phyloP scores from a whole-genome alignment of 2,797 vertebrate genomes.

The Schizopygopsis malacanthus region DNA sequence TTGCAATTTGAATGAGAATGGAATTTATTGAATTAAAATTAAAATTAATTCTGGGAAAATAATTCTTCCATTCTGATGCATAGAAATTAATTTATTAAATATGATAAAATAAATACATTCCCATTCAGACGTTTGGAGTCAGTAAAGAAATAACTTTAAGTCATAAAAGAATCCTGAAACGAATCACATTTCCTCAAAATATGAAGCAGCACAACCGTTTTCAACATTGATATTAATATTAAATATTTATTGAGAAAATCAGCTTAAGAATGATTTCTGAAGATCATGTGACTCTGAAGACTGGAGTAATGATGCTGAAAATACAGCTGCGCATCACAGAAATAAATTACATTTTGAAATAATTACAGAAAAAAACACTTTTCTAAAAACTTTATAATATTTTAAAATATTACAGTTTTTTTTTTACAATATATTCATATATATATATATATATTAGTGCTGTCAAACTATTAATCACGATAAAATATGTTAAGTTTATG shows the following conservation, averaged over 20 bases:
- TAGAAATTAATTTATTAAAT: neutral
- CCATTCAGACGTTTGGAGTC: neutral
- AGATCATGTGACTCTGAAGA: no score
- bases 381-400: no score
- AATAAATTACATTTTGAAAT: neutral
- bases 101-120: neutral
- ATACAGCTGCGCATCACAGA: no score
- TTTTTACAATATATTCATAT: no score
- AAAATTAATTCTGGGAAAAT: neutral
- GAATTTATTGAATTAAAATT: neutral
- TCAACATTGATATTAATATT: neutral
- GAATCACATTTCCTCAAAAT: neutral
- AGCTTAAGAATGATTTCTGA: no score
- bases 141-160: neutral
- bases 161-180: neutral
- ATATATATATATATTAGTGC: no score
- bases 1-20: neutral
- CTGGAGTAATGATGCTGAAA: neutral
- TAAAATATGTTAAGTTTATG: no score
- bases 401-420: no score
- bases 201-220: neutral
- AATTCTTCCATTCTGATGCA: neutral
- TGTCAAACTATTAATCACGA: no score
- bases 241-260: no score
- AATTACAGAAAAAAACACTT: no score